Percentiles rank a stretch among this genome's conserved stretches.
Evolutionary conservation across 2,113 vertebrate genomes (phyloP).

Genomic region (Gorsachius goisagi): DNA sequence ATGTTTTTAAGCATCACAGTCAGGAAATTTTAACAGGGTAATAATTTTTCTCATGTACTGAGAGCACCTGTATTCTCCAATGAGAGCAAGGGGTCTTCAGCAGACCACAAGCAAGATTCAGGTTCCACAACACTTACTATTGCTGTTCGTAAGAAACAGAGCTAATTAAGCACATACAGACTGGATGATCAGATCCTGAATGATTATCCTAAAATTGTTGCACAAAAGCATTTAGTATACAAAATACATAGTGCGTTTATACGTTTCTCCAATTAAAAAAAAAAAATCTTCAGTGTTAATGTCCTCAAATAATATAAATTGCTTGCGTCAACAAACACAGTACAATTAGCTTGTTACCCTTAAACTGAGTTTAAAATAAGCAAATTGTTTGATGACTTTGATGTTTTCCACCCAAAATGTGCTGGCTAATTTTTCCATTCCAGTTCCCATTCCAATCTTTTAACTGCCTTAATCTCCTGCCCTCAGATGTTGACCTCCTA

Average conservation of each 20-base stretch:
- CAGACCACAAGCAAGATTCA: background rate
- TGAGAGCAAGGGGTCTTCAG: background rate
- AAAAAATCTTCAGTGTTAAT: slow-evolving; percentile 25
- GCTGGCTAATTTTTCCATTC: slow-evolving; percentile 85
- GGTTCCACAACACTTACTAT: background rate
- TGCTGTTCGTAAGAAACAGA: background rate
- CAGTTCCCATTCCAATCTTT: slow-evolving; percentile 82
- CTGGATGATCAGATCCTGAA: background rate
- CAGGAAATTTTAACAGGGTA: background rate
- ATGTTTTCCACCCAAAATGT: slow-evolving; percentile 84
- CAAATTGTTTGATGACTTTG: slow-evolving; percentile 82
- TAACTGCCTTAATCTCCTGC: slow-evolving; percentile 86
- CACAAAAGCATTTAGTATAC: background rate
- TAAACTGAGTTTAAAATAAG: slow-evolving; percentile 80
- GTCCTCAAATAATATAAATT: slow-evolving; percentile 58
- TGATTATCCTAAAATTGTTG: background rate
- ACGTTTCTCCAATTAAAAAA: background rate
- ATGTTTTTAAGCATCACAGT: background rate
- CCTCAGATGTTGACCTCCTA: slow-evolving; percentile 85
- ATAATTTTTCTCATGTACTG: background rate
- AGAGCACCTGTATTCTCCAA: background rate
- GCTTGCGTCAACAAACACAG: slow-evolving; percentile 61
- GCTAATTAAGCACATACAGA: background rate
- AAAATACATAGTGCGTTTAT: background rate
- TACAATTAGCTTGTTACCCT: slow-evolving; percentile 78